A percentile compares a stretch with the other conserved stretches of the same genome.
Evolutionary conservation across 2,113 vertebrate species (phyloP).

Genomic region (Puntigrus tetrazona): DNA sequence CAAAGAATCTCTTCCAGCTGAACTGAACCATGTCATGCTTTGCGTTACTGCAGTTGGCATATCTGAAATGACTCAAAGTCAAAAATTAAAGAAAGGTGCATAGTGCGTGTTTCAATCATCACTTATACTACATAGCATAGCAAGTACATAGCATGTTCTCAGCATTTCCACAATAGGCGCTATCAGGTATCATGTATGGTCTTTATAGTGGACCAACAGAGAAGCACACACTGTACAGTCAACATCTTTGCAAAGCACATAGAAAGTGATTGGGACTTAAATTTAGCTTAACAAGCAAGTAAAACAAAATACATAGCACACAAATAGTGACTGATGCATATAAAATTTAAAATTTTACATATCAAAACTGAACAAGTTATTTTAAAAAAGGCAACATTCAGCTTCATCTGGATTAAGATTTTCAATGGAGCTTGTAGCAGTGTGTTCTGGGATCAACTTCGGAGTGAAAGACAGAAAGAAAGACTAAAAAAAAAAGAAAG

Average conservation of each 20-base stretch:
- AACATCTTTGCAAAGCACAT: not conserved
- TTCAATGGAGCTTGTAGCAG: too few relatives aligned
- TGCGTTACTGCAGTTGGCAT: not conserved
- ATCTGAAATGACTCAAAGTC: not conserved
- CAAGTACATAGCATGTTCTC: not conserved
- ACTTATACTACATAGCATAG: not conserved
- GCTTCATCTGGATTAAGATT: too few relatives aligned
- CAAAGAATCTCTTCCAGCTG: conserved; percentile 4
- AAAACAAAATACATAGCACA: not conserved
- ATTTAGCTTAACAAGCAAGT: too few relatives aligned
- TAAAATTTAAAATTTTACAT: too few relatives aligned
- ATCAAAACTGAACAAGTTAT: not conserved
- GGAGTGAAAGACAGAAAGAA: too few relatives aligned
- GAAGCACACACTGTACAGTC: too few relatives aligned
- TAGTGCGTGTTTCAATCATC: not conserved
- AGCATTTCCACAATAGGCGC: not conserved
- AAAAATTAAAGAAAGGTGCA: not conserved
- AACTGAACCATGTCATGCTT: not conserved
- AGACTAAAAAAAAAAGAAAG: too few relatives aligned
- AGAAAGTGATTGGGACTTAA: not conserved
- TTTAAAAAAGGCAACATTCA: too few relatives aligned
- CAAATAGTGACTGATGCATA: not conserved
- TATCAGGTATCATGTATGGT: not conserved
- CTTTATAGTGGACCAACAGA: not conserved
- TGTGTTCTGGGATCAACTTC: too few relatives aligned